phyloP scores from a whole-genome alignment of 1,140 invertebrate genomes.

The Cephus cinctus region DNA sequence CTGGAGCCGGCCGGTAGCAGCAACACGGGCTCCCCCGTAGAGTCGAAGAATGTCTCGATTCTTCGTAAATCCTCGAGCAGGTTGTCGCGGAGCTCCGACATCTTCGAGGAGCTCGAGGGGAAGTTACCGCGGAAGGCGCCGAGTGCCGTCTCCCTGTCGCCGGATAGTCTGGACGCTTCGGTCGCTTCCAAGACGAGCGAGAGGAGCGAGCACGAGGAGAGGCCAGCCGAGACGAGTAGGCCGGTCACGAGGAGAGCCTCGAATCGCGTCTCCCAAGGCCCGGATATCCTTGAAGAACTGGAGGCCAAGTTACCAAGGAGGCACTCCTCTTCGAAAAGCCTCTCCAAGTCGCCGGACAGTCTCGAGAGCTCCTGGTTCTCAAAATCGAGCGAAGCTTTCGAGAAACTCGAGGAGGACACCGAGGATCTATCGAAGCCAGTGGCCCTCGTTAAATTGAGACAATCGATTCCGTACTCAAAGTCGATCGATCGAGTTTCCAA shows the following conservation, averaged over 20 bases:
- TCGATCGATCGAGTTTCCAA: slow-evolving; percentile 41
- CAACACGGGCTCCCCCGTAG: slow-evolving; percentile 28
- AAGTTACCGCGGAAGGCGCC: slow-evolving; percentile 31
- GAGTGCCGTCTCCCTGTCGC: slow-evolving; percentile 42
- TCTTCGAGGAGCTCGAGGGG: slow-evolving; percentile 43
- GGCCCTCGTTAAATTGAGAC: slow-evolving; percentile 16
- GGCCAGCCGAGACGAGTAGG: slow-evolving; percentile 14
- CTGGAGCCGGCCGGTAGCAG: slow-evolving; percentile 27
- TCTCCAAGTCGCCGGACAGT: slow-evolving; percentile 47
- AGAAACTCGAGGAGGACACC: slow-evolving; percentile 36
- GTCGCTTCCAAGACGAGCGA: slow-evolving; percentile 24
- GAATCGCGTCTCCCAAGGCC: slow-evolving; percentile 31
- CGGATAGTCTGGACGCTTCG: slow-evolving; percentile 42
- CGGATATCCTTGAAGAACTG: slow-evolving; percentile 38
- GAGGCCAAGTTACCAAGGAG: slow-evolving; percentile 31
- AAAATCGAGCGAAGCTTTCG: slow-evolving; percentile 44
- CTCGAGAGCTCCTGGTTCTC: slow-evolving; percentile 40
- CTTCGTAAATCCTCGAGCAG: slow-evolving; percentile 48
- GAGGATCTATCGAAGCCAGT: slow-evolving; percentile 26
- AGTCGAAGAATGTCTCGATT: slow-evolving; percentile 26
- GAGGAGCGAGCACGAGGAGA: slow-evolving; percentile 21
- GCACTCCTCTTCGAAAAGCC: slow-evolving; percentile 32
- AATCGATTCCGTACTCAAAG: slow-evolving; percentile 33
- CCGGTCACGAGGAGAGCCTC: slow-evolving; percentile 25
- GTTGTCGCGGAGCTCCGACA: slow-evolving; percentile 40